A percentile compares a stretch with the other conserved stretches of the same genome.
These are phyloP conservation scores for Dicentrarchus labrax DNA, from an alignment of 2,113 vertebrate species.

Conservation along the genomic window DNA sequence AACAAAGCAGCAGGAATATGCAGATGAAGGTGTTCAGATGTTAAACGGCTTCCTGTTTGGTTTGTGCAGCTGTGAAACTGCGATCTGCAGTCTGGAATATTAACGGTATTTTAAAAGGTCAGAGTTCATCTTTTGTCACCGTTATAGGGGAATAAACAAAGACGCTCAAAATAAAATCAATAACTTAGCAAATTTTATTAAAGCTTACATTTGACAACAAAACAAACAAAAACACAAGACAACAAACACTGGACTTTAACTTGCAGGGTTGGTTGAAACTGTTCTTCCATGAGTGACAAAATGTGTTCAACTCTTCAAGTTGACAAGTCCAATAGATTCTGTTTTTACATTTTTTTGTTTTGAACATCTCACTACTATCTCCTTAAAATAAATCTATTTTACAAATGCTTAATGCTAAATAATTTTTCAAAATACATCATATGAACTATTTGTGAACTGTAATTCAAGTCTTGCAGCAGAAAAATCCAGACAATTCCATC, in stretches of 20 bases:
- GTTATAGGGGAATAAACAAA: neutral
- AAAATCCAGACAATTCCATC: slow-evolving; percentile 22
- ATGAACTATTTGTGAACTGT: neutral
- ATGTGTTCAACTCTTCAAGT: neutral
- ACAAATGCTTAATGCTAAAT: slow-evolving; percentile 18
- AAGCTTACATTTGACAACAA: slow-evolving; percentile 24
- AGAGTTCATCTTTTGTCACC: slow-evolving; percentile 28
- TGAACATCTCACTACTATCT: neutral
- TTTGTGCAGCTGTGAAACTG: slow-evolving; percentile 62
- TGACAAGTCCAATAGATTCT: neutral
- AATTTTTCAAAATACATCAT: slow-evolving; percentile 17
- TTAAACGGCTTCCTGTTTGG: slow-evolving; percentile 65
- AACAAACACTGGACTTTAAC: neutral
- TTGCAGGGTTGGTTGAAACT: neutral
- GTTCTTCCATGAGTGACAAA: neutral
- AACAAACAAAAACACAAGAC: neutral
- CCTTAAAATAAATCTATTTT: slow-evolving; percentile 17
- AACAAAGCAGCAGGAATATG: slow-evolving; percentile 37
- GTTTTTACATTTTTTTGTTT: neutral
- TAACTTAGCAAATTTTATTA: slow-evolving; percentile 42
- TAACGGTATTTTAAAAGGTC: slow-evolving; percentile 10
- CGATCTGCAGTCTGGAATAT: slow-evolving; percentile 36
- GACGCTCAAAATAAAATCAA: neutral
- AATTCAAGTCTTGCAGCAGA: slow-evolving; percentile 44
- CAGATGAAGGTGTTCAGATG: slow-evolving; percentile 50